Base-by-base conservation (phyloP, 2,797 vertebrate species). In the Eulemur coronatus region DNA sequence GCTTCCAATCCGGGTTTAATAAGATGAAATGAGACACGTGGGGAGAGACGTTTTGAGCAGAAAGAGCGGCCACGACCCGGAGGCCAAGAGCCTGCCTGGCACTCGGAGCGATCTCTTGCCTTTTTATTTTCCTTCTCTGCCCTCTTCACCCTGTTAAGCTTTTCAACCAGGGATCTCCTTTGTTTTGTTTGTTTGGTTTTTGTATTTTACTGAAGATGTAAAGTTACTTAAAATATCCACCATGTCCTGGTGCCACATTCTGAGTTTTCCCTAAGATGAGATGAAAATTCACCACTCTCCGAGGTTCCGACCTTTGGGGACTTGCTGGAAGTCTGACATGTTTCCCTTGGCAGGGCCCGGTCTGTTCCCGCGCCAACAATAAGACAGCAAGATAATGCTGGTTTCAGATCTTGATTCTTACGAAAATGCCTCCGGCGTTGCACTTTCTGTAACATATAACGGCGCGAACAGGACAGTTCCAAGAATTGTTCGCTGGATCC, bases 251-350 rank as follows among this genome's bases (percentile, higher is more conserved):
- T 28, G 14, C 65, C 41, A 1, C 78, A 7, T 10, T 69, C 94
- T 4, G 79, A 89, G 72, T 57, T 90, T 94, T 82, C 79, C 88
- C 91, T 90, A 69, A 96, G 73, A 69, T 73, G 92, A 82, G 88
- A 92, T 94, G 80, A 41, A 17, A 55, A 70, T 69, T 46, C 28
- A 17, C 28, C 89, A 38, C 50, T 70, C 95, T 89, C 1, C 3
- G 61, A 84, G 96, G 86, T 78, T 91, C 84, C 12, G n/a, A 63
- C 90, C 96, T 97, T 88, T 4, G 24, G 97, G 95, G 81, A 79
- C 81, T 43, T 72, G 94, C 91, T 96, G 96, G 92, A 75, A 73
- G 84, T 10, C 75, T 41, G 73, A 76, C 63, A 43, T 84, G 85
- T 95, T 96, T 89, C 46, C 15, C 91, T 95, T n/a, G 15, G 93